Percentiles rank a stretch among this genome's conserved stretches.
Evolutionary conservation across 2,797 vertebrate genomes (phyloP).

Genomic region (Adrianichthys oophorus): DNA sequence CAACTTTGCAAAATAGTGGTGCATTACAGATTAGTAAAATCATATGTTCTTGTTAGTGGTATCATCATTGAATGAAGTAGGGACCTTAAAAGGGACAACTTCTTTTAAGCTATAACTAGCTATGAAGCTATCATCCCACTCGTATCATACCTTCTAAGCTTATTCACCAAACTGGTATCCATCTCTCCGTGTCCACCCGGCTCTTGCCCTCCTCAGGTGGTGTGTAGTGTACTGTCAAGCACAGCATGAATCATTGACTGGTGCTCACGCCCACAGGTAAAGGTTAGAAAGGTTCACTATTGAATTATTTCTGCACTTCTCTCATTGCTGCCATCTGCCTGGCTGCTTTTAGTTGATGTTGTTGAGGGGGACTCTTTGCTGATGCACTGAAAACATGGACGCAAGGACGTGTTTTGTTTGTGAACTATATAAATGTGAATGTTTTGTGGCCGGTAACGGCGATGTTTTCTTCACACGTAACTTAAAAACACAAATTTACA

Average conservation of each 20-base stretch:
- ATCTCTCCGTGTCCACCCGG: conserved; percentile 63
- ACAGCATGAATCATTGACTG: conserved; percentile 77
- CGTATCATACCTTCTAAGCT: conserved; percentile 54
- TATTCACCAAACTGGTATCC: conserved; percentile 64
- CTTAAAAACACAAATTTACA: conserved; percentile 17
- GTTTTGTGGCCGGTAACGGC: conserved; percentile 8
- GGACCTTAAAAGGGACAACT: too few relatives aligned
- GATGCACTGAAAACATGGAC: conserved; percentile 64
- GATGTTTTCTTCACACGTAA: conserved; percentile 51
- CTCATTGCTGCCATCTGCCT: conserved; percentile 78
- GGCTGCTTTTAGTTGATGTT: conserved; percentile 77
- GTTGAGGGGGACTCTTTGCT: conserved; percentile 67
- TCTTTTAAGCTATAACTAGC: too few relatives aligned
- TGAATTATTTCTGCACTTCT: conserved; percentile 83
- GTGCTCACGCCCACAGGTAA: conserved; percentile 80
- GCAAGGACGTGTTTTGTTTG: conserved; percentile 36
- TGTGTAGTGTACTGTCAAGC: conserved; percentile 77
- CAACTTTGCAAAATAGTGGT: too few relatives aligned
- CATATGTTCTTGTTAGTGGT: conserved; percentile 8
- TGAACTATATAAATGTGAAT: conserved; percentile 25
- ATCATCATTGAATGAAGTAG: conserved; percentile 2
- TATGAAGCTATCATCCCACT: conserved; percentile 52
- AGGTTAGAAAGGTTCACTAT: conserved; percentile 81
- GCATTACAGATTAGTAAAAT: conserved; percentile 39
- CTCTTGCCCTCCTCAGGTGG: conserved; percentile 67